Evolutionary conservation across 1,140 invertebrate species (phyloP).

Genomic region (Solenopsis invicta): DNA sequence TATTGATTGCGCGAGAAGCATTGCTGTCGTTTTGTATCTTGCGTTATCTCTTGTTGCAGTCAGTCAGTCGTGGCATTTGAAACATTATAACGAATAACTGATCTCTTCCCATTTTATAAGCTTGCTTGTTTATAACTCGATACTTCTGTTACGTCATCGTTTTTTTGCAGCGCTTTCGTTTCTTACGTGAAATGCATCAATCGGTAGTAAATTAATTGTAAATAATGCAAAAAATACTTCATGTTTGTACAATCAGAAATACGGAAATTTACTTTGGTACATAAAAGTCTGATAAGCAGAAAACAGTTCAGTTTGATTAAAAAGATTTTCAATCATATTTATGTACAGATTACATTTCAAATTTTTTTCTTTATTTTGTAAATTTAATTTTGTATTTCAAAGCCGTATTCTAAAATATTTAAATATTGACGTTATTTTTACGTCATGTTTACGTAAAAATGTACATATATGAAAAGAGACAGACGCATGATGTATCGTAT

Average conservation of each 20-base stretch:
- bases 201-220: not conserved
- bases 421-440: not conserved
- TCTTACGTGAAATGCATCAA: not conserved
- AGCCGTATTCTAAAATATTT: not conserved
- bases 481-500: not conserved
- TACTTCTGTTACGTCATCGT: not conserved
- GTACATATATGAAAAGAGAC: not conserved
- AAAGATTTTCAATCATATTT: not conserved
- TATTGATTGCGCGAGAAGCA: not conserved
- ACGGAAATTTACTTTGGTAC: not conserved
- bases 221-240: not conserved
- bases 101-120: not conserved
- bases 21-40: not conserved
- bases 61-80: not conserved
- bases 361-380: not conserved
- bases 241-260: not conserved
- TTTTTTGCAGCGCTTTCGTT: not conserved
- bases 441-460: not conserved
- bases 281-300: not conserved
- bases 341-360: not conserved
- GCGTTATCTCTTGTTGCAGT: not conserved
- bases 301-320: not conserved
- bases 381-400: not conserved
- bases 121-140: not conserved
- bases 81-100: not conserved